These are phyloP conservation scores for Scaptomyza graminum DNA, from an alignment of 1,140 invertebrate species.

Conservation along the genomic window DNA sequence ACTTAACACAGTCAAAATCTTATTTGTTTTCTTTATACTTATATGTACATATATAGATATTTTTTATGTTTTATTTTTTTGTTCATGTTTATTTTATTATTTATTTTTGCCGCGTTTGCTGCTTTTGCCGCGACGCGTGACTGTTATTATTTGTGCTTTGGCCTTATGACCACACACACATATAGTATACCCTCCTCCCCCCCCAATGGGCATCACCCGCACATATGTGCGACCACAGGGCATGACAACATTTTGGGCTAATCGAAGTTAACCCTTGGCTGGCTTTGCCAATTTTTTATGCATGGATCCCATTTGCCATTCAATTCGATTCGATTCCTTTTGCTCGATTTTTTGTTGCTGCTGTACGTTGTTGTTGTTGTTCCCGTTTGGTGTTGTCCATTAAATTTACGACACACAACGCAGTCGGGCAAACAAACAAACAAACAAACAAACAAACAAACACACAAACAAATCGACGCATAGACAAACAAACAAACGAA, in stretches of 20 bases:
- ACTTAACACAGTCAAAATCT: not conserved
- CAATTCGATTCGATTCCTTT: slow-evolving; percentile 77
- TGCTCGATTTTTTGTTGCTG: slow-evolving; percentile 53
- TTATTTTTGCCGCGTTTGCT: slow-evolving; percentile 77
- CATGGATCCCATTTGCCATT: slow-evolving; percentile 78
- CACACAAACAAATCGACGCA: slow-evolving; percentile 59
- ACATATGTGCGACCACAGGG: slow-evolving; percentile 80
- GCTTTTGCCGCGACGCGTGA: slow-evolving; percentile 56
- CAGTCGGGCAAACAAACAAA: slow-evolving; percentile 73
- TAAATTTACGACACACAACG: slow-evolving; percentile 81
- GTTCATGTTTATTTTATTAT: slow-evolving; percentile 63
- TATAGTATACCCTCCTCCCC: slow-evolving; percentile 25
- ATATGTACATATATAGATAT: too few relatives aligned
- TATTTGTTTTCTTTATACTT: slow-evolving; percentile 33
- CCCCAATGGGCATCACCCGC: slow-evolving; percentile 20
- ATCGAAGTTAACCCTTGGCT: slow-evolving; percentile 80
- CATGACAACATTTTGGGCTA: slow-evolving; percentile 81
- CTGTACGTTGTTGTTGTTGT: slow-evolving; percentile 31
- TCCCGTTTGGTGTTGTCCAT: slow-evolving; percentile 62
- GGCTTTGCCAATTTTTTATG: slow-evolving; percentile 80
- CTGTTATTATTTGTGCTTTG: slow-evolving; percentile 77
- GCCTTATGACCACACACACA: slow-evolving; percentile 67
- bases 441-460: slow-evolving; percentile 59
- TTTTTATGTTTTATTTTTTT: slow-evolving; percentile 12
- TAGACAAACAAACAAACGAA: slow-evolving; percentile 66